Conservation (phyloP, 1,140 invertebrate species). For the Prorops nasuta region DNA sequence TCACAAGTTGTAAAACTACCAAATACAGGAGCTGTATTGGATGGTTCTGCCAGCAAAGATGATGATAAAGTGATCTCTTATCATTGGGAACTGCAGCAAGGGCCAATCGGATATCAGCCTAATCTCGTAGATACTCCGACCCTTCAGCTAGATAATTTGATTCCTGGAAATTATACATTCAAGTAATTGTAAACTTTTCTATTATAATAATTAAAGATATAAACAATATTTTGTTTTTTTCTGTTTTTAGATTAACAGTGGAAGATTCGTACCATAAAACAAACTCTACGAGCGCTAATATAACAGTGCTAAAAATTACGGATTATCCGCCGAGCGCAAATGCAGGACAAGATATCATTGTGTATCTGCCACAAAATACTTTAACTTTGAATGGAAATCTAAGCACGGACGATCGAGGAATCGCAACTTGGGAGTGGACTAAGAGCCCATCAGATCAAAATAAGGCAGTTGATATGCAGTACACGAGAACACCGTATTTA, state of each 20-base stretch:
- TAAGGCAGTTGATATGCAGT: constrained; percentile 92
- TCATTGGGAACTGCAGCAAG: constrained; percentile 89
- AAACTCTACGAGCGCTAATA: constrained; percentile 84
- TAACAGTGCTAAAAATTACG: constrained; percentile 86
- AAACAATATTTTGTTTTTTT: constrained; percentile 17
- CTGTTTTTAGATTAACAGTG: constrained; percentile 71
- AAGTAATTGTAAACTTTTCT: constrained; percentile 56
- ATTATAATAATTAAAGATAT: neutral
- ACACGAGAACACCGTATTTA: constrained; percentile 84
- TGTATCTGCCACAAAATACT: constrained; percentile 87
- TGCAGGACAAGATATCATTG: constrained; percentile 85
- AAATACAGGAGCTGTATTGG: constrained; percentile 84
- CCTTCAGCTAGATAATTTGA: constrained; percentile 77
- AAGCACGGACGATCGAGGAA: constrained; percentile 91
- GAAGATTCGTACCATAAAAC: constrained; percentile 86
- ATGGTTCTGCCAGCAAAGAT: constrained; percentile 78
- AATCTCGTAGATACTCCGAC: constrained; percentile 78
- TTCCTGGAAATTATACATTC: constrained; percentile 90
- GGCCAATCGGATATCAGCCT: constrained; percentile 82
- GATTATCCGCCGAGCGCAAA: constrained; percentile 95
- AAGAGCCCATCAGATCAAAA: constrained; percentile 82
- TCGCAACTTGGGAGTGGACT: constrained; percentile 92
- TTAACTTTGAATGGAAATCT: constrained; percentile 86
- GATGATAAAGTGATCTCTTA: constrained; percentile 83
- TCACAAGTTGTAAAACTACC: constrained; percentile 84